phyloP scores from a whole-genome alignment of 2,888 invertebrate genomes.

The Ephialtes manifestator region DNA sequence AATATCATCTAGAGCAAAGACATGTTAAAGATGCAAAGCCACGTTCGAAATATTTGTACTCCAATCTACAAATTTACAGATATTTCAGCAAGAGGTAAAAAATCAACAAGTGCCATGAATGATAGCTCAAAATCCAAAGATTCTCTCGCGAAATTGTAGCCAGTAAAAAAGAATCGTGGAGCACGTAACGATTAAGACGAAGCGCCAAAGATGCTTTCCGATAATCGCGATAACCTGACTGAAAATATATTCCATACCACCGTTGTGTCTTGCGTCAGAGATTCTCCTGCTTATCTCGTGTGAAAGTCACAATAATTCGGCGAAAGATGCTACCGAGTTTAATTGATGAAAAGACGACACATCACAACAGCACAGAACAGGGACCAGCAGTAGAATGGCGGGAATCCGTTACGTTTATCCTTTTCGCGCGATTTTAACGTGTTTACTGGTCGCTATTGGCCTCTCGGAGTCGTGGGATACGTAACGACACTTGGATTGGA shows the following conservation, averaged over 20 bases:
- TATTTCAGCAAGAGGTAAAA: neutral
- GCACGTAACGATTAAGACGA: neutral
- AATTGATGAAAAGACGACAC: conserved; percentile 37
- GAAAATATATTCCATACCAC: conserved; percentile 26
- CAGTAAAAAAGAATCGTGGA: neutral
- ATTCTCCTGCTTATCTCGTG: conserved; percentile 1
- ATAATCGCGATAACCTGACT: conserved; percentile 27
- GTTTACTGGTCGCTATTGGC: conserved; percentile 50
- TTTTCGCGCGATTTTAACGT: conserved; percentile 66
- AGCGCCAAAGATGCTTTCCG: neutral
- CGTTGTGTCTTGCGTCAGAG: neutral
- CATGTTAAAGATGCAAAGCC: neutral
- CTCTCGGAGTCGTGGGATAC: neutral
- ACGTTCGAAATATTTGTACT: neutral
- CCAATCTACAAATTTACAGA: neutral
- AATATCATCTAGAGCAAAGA: neutral
- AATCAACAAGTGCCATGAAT: neutral
- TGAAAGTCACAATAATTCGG: conserved; percentile 21
- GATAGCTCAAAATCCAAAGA: neutral
- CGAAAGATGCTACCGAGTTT: conserved; percentile 6
- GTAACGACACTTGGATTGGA: conserved; percentile 7
- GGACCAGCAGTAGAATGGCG: conserved; percentile 54
- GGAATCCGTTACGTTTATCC: conserved; percentile 62
- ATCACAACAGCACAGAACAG: conserved; percentile 30
- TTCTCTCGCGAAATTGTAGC: neutral